A percentile compares a stretch with the other conserved stretches of the same genome.
These are phyloP conservation scores for Drosophila villosipedis DNA, from an alignment of 2,888 invertebrate species.

Conservation along the genomic window DNA sequence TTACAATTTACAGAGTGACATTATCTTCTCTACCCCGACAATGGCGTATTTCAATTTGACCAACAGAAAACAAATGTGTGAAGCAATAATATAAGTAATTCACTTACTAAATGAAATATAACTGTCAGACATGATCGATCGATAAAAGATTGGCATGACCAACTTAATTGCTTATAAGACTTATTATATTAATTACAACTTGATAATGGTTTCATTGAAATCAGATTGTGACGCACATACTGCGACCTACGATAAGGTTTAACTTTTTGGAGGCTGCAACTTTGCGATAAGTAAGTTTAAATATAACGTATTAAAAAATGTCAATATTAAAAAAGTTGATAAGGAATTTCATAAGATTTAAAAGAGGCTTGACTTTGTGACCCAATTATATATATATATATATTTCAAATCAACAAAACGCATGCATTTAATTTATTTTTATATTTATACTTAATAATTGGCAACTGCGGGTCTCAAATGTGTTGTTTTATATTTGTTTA, in stretches of 20 bases:
- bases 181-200: not conserved
- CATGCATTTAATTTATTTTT: not conserved
- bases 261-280: not conserved
- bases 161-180: not conserved
- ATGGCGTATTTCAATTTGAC: not conserved
- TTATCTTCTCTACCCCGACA: constrained; percentile 4
- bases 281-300: not conserved
- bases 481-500: not conserved
- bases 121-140: not conserved
- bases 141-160: not conserved
- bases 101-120: not conserved
- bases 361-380: constrained; percentile 47
- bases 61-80: not conserved
- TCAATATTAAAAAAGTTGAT: constrained; percentile 26
- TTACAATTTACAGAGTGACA: constrained; percentile 19
- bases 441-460: not conserved
- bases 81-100: not conserved
- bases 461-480: too few species aligned
- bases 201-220: not conserved
- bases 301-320: constrained; percentile 1
- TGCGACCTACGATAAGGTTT: not conserved
- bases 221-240: not conserved
- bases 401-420: not conserved
- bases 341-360: constrained; percentile 39
- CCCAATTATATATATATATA: constrained; percentile 25